These are phyloP conservation scores for Elmis aenea DNA, from an alignment of 2,888 invertebrate species.

Conservation along the genomic window DNA sequence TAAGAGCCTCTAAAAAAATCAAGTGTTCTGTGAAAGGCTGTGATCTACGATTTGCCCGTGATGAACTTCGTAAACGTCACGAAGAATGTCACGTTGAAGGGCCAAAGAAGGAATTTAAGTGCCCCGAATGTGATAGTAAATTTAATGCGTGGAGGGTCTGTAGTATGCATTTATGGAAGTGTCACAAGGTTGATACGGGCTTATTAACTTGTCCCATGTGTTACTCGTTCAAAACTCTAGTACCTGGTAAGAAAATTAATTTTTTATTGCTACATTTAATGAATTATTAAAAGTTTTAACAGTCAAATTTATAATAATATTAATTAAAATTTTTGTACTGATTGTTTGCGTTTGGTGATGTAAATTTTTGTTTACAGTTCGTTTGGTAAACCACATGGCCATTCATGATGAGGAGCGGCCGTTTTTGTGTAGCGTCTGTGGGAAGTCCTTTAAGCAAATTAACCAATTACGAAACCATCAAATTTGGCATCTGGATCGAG, in stretches of 20 bases:
- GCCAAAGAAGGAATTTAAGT: constrained; percentile 47
- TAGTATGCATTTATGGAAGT: constrained; percentile 64
- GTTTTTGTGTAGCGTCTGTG: constrained; percentile 52
- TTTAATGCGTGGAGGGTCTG: constrained; percentile 61
- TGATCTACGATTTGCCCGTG: constrained; percentile 50
- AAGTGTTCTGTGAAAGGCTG: constrained; percentile 55
- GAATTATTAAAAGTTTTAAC: too few relatives aligned
- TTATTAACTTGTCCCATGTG: constrained; percentile 56
- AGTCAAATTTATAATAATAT: constrained; percentile 3
- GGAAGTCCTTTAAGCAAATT: constrained; percentile 58
- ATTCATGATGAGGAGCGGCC: constrained; percentile 54
- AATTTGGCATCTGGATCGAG: constrained; percentile 48
- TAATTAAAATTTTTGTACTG: constrained; percentile 8
- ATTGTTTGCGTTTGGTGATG: too few relatives aligned
- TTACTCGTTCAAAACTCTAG: constrained; percentile 51
- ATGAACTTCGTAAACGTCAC: constrained; percentile 48
- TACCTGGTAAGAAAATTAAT: constrained; percentile 39
- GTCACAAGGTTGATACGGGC: constrained; percentile 58
- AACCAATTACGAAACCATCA: constrained; percentile 60
- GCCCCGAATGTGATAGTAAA: constrained; percentile 50
- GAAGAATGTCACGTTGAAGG: constrained; percentile 49
- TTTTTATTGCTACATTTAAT: too few relatives aligned
- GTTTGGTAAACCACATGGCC: constrained; percentile 57
- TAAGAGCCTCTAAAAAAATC: too few relatives aligned
- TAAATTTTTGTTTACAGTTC: constrained; percentile 15